phyloP scores from a whole-genome alignment of 2,888 invertebrate species.

The Stenotaenia linearis region DNA sequence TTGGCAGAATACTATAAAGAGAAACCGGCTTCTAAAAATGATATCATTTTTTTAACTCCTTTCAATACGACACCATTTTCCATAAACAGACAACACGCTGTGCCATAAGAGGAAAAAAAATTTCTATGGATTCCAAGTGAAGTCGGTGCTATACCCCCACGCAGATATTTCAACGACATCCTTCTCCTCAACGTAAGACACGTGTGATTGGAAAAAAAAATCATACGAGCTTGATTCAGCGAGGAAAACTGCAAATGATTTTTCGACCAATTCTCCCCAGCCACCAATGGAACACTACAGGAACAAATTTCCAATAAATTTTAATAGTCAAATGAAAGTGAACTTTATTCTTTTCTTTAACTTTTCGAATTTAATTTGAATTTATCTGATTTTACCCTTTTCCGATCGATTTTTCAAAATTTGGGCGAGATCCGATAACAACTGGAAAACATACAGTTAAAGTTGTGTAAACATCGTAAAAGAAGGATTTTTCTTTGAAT shows the following conservation, averaged over 20 bases:
- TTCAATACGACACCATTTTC: not conserved
- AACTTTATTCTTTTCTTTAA: no score
- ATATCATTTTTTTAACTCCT: not conserved
- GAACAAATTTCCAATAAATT: not conserved
- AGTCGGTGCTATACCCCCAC: not conserved
- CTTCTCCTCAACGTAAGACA: not conserved
- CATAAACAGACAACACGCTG: not conserved
- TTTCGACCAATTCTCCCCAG: no score
- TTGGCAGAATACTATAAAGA: not conserved
- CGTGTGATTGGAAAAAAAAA: not conserved
- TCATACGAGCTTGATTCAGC: not conserved
- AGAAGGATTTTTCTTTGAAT: no score
- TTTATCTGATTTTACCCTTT: no score
- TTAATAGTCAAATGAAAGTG: no score
- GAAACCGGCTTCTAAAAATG: not conserved
- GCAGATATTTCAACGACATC: not conserved
- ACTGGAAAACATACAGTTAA: no score
- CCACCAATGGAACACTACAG: not conserved
- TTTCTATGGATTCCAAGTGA: not conserved
- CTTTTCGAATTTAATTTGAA: no score
- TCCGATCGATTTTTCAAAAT: no score
- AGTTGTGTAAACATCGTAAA: no score
- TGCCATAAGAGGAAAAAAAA: not conserved
- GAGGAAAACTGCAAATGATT: not conserved
- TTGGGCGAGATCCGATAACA: no score